These are phyloP conservation scores for Pocillopora grandis DNA, from an alignment of 92 coral and sea anemone genomes.

Conservation along the genomic window DNA sequence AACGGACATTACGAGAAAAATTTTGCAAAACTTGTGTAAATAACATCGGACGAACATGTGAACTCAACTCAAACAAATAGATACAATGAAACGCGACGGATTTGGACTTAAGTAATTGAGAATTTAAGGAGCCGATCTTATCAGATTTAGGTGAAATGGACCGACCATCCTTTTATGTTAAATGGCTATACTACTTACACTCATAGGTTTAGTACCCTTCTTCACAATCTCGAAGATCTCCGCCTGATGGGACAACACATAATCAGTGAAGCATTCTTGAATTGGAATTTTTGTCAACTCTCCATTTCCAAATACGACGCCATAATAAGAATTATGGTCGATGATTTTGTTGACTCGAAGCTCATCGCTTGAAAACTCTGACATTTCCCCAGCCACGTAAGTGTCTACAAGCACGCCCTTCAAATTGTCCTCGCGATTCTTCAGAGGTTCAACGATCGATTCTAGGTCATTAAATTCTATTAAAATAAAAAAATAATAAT, in stretches of 20 bases:
- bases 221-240: slow-evolving; percentile 74
- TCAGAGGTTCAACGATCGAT: slow-evolving; percentile 57
- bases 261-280: slow-evolving; percentile 72
- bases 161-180: too few species aligned
- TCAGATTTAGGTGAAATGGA: too few species aligned
- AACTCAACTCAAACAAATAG: too few species aligned
- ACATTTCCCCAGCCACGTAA: slow-evolving; percentile 83
- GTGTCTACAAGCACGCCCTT: slow-evolving; percentile 89
- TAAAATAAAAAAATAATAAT: background rate
- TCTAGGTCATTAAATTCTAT: slow-evolving; percentile 22
- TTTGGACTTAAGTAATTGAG: too few species aligned
- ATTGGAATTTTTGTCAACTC: slow-evolving; percentile 48
- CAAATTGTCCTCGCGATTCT: slow-evolving; percentile 40
- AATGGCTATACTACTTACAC: slow-evolving; percentile 43
- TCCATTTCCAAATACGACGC: slow-evolving; percentile 82
- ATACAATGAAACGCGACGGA: too few species aligned
- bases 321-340: slow-evolving; percentile 83
- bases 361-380: slow-evolving; percentile 35
- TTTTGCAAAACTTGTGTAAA: too few species aligned
- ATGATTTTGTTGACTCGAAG: slow-evolving; percentile 86
- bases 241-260: slow-evolving; percentile 72
- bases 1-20: too few species aligned
- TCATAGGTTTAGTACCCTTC: slow-evolving; percentile 61
- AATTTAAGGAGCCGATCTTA: too few species aligned
- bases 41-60: too few species aligned